Base-by-base conservation (phyloP, 2,797 vertebrate species). In the Gastrophryne carolinensis region DNA sequence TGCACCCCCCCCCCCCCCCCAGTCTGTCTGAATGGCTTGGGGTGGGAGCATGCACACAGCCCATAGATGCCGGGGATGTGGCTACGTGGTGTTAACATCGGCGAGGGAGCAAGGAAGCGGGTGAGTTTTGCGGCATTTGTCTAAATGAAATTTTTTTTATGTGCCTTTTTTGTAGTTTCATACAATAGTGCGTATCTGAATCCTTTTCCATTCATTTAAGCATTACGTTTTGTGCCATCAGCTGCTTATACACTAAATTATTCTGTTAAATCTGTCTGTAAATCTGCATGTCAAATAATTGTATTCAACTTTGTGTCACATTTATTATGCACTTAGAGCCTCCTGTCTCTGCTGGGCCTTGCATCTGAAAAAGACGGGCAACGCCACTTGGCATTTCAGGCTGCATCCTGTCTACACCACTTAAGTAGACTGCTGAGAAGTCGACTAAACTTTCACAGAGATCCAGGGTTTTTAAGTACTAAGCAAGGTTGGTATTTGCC, bases 361-460 rank as follows among this genome's bases (percentile, higher is more conserved):
- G 91, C 90, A 80, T 89, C 83, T 60, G 90, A 87, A 73, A 91
- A 92, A 79, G 89, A 90, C 35, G 94, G 94, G 34, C 87, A 86
- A 1, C 87, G 91, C 60, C 85, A 81, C 41, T 86, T 96, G 80
- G 91, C 90, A n/a, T 86, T 95, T 47, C 93, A 93, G 81, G 90
- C 94, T 2, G 80, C 94, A 41, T 92, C 90, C 0, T 98, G 97
- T 83, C 86, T 99, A 78, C 90, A 87, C 65, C 96, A 96, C 82
- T 89, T 99, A 65, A 98, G 95, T 65, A 72, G 75, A 10, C 91
- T 86, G 23, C 84, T 99, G 69, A 92, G 89, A 80, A 92, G 84
- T 57, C 90, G 95, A 57, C 93, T 99, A 49, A 93, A 93, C 82
- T 98, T 97, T 86, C 91, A 96, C 85, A 93, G 91, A 80, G 96